Conservation (phyloP, 92 coral and sea anemone species). For the Zoanthus gigantus region DNA sequence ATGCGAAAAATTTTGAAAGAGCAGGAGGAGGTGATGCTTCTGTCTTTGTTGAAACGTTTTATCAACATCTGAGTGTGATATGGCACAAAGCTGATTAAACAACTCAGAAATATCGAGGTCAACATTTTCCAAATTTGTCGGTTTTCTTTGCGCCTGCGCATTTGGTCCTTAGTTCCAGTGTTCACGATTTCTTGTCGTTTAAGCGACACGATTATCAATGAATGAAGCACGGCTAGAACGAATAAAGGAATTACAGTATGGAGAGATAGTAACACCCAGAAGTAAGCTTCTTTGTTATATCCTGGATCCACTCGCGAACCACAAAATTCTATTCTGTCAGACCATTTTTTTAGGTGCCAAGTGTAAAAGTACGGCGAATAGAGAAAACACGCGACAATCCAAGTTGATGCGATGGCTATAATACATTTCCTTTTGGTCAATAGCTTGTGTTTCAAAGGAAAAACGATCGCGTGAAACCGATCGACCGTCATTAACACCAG, state of each 20-base stretch:
- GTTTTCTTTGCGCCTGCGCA: constrained; percentile 24
- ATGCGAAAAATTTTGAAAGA: constrained; percentile 14
- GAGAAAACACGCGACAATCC: not conserved
- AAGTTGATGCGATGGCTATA: constrained; percentile 6
- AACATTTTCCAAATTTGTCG: constrained; percentile 36
- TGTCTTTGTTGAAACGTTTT: not conserved
- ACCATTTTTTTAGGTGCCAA: not conserved
- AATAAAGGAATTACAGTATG: not conserved
- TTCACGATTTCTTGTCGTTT: constrained; percentile 17
- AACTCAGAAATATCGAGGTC: not conserved
- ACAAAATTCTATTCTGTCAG: not conserved
- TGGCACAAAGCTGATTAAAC: constrained; percentile 15
- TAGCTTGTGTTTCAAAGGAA: constrained; percentile 11
- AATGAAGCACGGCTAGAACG: not conserved
- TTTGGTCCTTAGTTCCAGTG: not conserved
- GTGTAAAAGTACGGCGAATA: not conserved
- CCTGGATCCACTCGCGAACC: not conserved
- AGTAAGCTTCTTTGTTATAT: not conserved
- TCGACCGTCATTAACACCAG: constrained; percentile 26
- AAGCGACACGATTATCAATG: not conserved
- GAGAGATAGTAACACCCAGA: not conserved
- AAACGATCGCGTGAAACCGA: constrained; percentile 26
- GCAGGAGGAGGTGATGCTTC: not conserved
- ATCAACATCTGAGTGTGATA: not conserved
- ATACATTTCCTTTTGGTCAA: not conserved